Base-by-base conservation (phyloP, 2,797 vertebrate species). In the Chelmon rostratus region DNA sequence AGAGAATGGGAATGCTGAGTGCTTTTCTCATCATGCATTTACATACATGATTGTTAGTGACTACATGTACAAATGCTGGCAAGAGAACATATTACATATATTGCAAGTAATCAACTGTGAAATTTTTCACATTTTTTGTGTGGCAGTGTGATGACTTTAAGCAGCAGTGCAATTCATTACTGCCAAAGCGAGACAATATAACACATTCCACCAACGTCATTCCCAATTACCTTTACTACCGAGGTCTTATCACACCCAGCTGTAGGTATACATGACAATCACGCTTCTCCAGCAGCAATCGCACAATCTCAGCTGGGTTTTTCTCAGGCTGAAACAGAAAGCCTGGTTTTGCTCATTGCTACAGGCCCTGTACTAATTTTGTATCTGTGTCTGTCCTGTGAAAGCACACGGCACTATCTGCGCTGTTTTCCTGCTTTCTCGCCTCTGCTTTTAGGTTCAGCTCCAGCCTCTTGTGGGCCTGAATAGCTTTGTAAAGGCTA, bases 371-470 rank as follows among this genome's bases (percentile, higher is more conserved):
- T 46, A 46, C 37, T 58, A 23, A 19, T 23, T 63, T 65, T 31
- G 25, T 9, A 15, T 47, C 52, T 72, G 65, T 58, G 35, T 57
- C 33, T 37, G 6, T 8, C 62, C 40, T 58, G 31, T 40, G 57
- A 35, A 18, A 53, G 62, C 18, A 31, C 37, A 33, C 21, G 40
- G 35, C 54, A 8, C 25, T 6, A 18, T 57, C 31, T 8, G 13
- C 42, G 46, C 35, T 68, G 19, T 59, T 76, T 21, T 46, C 53
- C 28, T 78, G 52, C 16, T 46, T 58, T 57, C 46, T 65, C 7
- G 37, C 12, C 3, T 1, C 18, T 28, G 52, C 49, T 53, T 64
- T 49, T 16, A 50, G 73, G 38, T 65, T 63, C 21, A 63, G 63
- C 38, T 73, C 52, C 11, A 25, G 61, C 49, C 65, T 47, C 42